Conservation (phyloP, 2,113 vertebrate species). For the Menidia beryllina region DNA sequence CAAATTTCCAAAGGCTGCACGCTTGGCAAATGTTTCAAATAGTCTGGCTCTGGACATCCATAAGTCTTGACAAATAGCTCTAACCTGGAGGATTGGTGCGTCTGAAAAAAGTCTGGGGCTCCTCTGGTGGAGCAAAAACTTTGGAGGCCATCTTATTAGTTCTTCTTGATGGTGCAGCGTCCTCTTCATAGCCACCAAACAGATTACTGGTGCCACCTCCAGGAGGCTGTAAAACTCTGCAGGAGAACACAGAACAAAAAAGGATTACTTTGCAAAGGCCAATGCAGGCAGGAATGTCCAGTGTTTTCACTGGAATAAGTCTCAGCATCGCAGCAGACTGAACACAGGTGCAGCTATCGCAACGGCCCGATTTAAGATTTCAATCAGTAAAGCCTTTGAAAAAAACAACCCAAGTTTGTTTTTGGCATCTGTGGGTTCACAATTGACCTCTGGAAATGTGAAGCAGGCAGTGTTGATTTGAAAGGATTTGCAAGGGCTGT, state of each 20-base stretch:
- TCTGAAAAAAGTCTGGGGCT: constrained; percentile 82
- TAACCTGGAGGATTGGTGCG: constrained; percentile 95
- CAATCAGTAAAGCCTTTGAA: no score
- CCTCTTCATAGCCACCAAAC: constrained; percentile 87
- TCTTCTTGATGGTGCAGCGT: constrained; percentile 76
- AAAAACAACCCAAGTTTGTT: no score
- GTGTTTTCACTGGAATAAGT: no score
- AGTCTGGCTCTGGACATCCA: constrained; percentile 24
- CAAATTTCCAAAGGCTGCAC: constrained; percentile 47
- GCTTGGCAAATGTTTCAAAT: constrained; percentile 1
- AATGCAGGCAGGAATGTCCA: no score
- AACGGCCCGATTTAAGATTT: no score
- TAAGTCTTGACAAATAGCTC: constrained; percentile 20
- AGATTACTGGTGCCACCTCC: constrained; percentile 90
- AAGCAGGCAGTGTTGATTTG: background rate
- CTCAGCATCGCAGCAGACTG: no score
- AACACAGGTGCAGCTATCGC: no score
- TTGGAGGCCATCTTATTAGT: constrained; percentile 90
- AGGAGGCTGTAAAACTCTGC: constrained; percentile 89
- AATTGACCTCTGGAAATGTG: background rate
- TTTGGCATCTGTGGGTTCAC: no score
- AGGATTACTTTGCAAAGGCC: background rate
- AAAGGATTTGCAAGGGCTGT: background rate
- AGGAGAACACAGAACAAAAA: constrained; percentile 1
- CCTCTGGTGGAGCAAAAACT: constrained; percentile 88